Evolutionary conservation across 2,113 vertebrate genomes (phyloP), one percentile per base, ranked within the genome.

Genomic region (Micronycteris hirsuta): DNA sequence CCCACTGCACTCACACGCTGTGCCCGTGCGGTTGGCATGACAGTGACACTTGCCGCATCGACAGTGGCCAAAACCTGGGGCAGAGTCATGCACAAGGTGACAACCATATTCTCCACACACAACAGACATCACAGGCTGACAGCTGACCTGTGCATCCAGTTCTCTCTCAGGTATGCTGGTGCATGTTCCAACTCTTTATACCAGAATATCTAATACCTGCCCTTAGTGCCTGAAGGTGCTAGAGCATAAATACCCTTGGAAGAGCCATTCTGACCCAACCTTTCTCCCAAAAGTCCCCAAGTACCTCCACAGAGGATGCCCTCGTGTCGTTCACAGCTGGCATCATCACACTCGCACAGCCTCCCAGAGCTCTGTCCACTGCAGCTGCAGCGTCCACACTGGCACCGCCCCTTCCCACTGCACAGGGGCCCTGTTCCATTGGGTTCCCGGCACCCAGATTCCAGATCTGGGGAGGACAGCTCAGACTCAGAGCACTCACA

Each of bases 361-460:
- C 20, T 94, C 38, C 98, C 98, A 0, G 97, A 97, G 43, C 97
- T 96, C 36, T 97, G 92, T 58, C 96, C 92, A 9, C 93, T 93
- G 93, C 99, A 99, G 73, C 87, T 56, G 86, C 99, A 99, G 9
- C 63, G 94, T 17, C 98, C 98, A 41, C 99, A 99, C 24, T 98
- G 96, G 67, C 99, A 99, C 58, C 3, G 95, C 16, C 99, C 99
- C 28, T 97, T 98, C 13, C 98, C 98, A 0, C 96, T 98, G 97
- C 99, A 99, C 12, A 97, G 47, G n/a, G 45, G 97, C 36, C 87
- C 95, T 24, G 93, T 98, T 90, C 92, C 96, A 20, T 98, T 98
- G 49, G 86, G 87, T 7, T 54, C 76, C 36, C 96, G 98, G 96
- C 99, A 99, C 63, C 70, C 93, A 28, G 86, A 88, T 22, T 97